A percentile compares a stretch with the other conserved stretches of the same genome.
Conservation (phyloP, 1,140 invertebrate species). For the Dendroctonus valens region DNA sequence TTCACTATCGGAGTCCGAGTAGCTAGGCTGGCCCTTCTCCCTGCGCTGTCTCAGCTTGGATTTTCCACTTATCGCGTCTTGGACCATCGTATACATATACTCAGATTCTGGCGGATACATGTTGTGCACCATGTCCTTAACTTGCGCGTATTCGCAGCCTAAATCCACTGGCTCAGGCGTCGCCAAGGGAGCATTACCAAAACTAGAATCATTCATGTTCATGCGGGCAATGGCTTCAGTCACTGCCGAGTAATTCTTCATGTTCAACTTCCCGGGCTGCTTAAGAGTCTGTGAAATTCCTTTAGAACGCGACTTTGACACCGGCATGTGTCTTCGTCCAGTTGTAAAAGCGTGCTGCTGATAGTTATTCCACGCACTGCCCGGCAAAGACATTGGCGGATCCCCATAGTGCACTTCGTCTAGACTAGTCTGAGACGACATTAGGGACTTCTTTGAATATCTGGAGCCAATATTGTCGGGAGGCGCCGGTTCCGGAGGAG, state of each 20-base stretch:
- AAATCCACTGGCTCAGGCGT: constrained; percentile 78
- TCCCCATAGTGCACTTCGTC: constrained; percentile 60
- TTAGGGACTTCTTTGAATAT: constrained; percentile 35
- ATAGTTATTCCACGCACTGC: constrained; percentile 61
- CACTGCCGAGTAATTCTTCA: constrained; percentile 85
- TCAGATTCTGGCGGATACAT: constrained; percentile 61
- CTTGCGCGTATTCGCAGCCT: constrained; percentile 65
- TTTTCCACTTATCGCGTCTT: constrained; percentile 65
- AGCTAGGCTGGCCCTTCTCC: constrained; percentile 66
- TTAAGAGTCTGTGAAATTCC: constrained; percentile 79
- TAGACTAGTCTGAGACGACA: constrained; percentile 63
- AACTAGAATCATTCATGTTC: constrained; percentile 62
- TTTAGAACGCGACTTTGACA: constrained; percentile 66
- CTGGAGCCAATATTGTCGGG: constrained; percentile 62
- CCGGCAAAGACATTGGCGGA: constrained; percentile 50
- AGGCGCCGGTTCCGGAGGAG: constrained; percentile 77
- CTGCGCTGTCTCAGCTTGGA: constrained; percentile 60
- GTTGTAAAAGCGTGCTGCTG: constrained; percentile 81
- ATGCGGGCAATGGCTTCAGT: constrained; percentile 81
- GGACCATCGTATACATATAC: constrained; percentile 61
- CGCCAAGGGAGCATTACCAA: constrained; percentile 74
- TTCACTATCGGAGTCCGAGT: constrained; percentile 85
- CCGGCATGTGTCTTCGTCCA: constrained; percentile 65
- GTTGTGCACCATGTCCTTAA: constrained; percentile 62
- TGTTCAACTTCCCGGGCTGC: constrained; percentile 86